Base-by-base conservation (phyloP, 2,113 vertebrate genomes). In the Labeo rohita region DNA sequence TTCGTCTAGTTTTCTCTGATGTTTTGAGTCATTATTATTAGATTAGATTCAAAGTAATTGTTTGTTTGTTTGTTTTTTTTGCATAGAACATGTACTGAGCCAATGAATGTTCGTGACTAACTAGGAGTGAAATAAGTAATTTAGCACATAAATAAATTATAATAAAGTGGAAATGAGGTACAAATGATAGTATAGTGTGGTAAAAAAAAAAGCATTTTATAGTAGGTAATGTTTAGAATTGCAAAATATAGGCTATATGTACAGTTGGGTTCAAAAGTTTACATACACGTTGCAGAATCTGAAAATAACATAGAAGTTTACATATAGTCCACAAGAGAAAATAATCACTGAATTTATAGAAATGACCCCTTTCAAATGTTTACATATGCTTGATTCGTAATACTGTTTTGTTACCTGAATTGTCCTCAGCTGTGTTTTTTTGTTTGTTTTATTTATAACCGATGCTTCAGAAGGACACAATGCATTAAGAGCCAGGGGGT, bases 1-100 rank as follows among this genome's bases (percentile, higher is more conserved):
- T 82, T 83, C 49, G 59, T 28, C 74, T 43, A 54, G 7, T 21
- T 9, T 68, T 79, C 18, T 47, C 49, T 84, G 65, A 73, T 43
- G 63, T 72, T 28, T 68, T 85, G 66, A 85, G n/a, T 56, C n/a
- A 70, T 81, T 85, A 36, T 84, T 85, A 65, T 63, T 61, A 39
- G 28, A 65, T 65, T 47, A 61, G 10, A 76, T 66, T 77, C 4
- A 9, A 45, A 36, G 13, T 63, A 39, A 56, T 23, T 59, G 2
- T n/a, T 28, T 28, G 28, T 47, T 47, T 47, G 8, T 47, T 47
- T 47, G 3, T 6, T 47, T 61, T 61, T 61, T 61, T 43, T 8
- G 1, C 10, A 1, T 23, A 43, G 77, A 3, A 50, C 45, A 21
- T 21, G n/a, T 45, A 45, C 16, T n/a, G 50, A 79, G 16, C 28